Evolutionary conservation across 2,113 vertebrate species (phyloP).

Genomic region (Pithys albifrons): DNA sequence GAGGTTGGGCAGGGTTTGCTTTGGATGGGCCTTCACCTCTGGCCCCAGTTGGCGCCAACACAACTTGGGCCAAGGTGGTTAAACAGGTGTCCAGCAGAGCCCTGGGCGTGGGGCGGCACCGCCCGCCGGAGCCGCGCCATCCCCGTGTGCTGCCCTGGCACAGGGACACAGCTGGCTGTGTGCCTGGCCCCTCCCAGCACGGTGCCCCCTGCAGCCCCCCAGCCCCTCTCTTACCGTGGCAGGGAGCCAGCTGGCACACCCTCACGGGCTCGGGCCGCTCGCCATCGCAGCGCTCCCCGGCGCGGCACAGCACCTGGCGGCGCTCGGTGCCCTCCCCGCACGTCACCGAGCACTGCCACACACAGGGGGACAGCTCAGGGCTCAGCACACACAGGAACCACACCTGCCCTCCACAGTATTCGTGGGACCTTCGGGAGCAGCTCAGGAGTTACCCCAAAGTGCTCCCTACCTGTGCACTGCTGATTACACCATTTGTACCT

Average conservation of each 20-base stretch:
- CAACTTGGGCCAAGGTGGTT: rapidly evolving
- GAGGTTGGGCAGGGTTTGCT: background rate
- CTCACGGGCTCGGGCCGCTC: constrained; percentile 83
- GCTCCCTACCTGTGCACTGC: background rate
- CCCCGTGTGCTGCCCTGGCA: background rate
- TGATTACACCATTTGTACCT: background rate
- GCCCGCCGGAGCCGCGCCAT: background rate
- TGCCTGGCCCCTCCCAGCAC: background rate
- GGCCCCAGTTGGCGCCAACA: background rate
- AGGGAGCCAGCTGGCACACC: constrained; percentile 81
- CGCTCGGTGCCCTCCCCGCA: constrained; percentile 89
- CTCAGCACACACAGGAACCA: background rate
- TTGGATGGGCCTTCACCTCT: background rate
- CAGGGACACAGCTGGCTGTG: background rate
- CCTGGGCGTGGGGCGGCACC: rapidly evolving
- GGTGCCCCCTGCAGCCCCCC: rapidly evolving
- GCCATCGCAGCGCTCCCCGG: constrained; percentile 83
- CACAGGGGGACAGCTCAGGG: background rate
- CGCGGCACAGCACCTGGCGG: constrained; percentile 84
- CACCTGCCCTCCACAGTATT: no score
- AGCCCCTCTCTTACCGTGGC: constrained; percentile 78
- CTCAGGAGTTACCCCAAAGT: background rate
- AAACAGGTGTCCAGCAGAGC: background rate
- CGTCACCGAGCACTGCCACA: constrained; percentile 87
- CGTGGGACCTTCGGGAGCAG: rapidly evolving